Base-by-base conservation (phyloP, 2,888 invertebrate species). In the Tinea trinotella region DNA sequence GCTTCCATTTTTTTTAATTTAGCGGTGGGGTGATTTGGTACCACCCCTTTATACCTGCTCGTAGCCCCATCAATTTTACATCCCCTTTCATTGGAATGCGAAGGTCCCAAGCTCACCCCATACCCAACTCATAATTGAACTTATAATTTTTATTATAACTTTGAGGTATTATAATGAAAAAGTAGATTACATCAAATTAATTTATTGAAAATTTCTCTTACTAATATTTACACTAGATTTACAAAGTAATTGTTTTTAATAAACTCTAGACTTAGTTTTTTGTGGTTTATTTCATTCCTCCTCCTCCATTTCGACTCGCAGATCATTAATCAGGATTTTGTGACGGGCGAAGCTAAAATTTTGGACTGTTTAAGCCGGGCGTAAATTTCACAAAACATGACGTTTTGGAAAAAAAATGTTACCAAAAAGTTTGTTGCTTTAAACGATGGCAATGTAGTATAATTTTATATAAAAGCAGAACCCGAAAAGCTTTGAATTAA, bases 241-340 rank as follows among this genome's bases (percentile, higher is more conserved):
- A n/a, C n/a, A n/a, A n/a, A 22, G 3, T 3, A 22, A 7, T 30
- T 30, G 30, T 10, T 30, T 30, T 30, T 2, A 30, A 30, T n/a
- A 30, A 30, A 4, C 2, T 4, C n/a, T 30, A 30, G 30, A 36
- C 10, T 36, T 13, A 6, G n/a, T 6, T 44, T 13, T 17, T 44
- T 44, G 5, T 80, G 78, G 74, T 70, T 56, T 54, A 66, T 62
- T 65, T 65, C 68, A 59, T 63, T 58, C 62, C 63, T 64, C 64
- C 67, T 73, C 65, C 70, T 72, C 76, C 74, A 67, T 64, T 62
- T 61, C 20, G 13, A 64, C 74, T 68, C 67, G 65, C 67, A 66
- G 72, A 67, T 75, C 88, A 88, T 90, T 87, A 88, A 88, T 90
- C 90, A 89, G 89, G 89, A 89, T 90, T 89, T 84, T 88, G 86